Evolutionary conservation across 2,888 invertebrate species (phyloP).

Genomic region (Allygus modestus): DNA sequence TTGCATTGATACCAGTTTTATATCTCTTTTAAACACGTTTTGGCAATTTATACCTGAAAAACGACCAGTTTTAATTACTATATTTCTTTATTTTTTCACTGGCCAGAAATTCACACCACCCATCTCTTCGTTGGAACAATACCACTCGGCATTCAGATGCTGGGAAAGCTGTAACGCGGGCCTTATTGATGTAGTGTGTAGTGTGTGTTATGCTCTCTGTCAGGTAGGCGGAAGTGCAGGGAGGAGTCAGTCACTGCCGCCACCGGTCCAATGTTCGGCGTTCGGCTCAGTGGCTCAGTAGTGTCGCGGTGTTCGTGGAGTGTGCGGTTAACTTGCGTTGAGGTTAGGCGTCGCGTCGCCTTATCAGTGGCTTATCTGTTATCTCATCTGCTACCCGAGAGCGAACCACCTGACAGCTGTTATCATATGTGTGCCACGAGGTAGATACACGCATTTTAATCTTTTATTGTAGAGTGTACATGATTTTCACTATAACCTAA

Average conservation of each 20-base stretch:
- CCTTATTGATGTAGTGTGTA: too few species aligned
- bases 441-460: background rate
- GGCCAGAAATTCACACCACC: too few species aligned
- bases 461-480: background rate
- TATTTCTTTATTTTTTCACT: too few species aligned
- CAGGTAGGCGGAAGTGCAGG: constrained; percentile 31
- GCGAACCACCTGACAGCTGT: constrained; percentile 1
- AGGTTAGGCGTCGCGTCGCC: background rate
- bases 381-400: background rate
- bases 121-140: too few species aligned
- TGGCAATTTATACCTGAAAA: too few species aligned
- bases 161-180: too few species aligned
- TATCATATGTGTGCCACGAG: background rate
- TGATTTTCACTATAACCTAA: too few species aligned
- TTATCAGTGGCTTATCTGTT: constrained; percentile 13
- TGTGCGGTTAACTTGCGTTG: background rate
- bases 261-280: background rate
- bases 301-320: background rate
- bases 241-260: constrained; percentile 2
- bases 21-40: too few species aligned
- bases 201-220: background rate
- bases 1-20: too few species aligned
- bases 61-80: too few species aligned
- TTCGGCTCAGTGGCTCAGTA: background rate
- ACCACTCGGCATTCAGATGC: too few species aligned